Evolutionary conservation across 2,888 invertebrate genomes (phyloP), one percentile per base, ranked within the genome.

Genomic region (Aspidapion aeneum): DNA sequence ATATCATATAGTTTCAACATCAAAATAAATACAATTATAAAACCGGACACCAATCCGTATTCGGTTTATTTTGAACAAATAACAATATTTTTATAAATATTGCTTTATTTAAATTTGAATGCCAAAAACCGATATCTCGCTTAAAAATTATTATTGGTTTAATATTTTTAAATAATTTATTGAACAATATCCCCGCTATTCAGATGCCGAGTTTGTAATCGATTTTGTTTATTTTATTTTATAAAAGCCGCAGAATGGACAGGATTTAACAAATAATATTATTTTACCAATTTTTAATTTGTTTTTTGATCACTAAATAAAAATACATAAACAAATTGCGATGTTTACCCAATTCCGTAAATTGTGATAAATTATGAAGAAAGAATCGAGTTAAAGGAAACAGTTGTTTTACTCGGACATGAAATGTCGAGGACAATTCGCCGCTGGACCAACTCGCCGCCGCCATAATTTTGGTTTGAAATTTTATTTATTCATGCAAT

Each of bases 131-230:
- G 18, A 58, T n/a, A n/a, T 52, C 61, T 48, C 52, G 22, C 61
- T 66, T 19, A 65, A 66, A 66, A 66, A 66, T 66, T 63, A 65
- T 57, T 65, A 61, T 55, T 60, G 65, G 59, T 65, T 65, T 60
- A 63, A 49, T 63, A 58, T 57, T 65, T 58, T 57, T 63, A 61
- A 63, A 65, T 65, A 63, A 65, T 65, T 65, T 61, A 65, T 65
- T 22, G 60, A 63, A 63, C 61, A 63, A 65, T 61, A 63, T 9
- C 35, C 35, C 5, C 12, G 35, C 5, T n/a, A 35, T 35, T 35
- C 12, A 35, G 12, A 35, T 7, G 3, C 35, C 35, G 12, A 35
- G 3, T 35, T 12, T 12, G 35, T 35, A 35, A 35, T 35, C 35
- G 35, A 35, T 35, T 35, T 35, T 35, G 35, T 35, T 35, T 35